phyloP scores from a whole-genome alignment of 2,113 vertebrate genomes.

The Tenrec ecaudatus region DNA sequence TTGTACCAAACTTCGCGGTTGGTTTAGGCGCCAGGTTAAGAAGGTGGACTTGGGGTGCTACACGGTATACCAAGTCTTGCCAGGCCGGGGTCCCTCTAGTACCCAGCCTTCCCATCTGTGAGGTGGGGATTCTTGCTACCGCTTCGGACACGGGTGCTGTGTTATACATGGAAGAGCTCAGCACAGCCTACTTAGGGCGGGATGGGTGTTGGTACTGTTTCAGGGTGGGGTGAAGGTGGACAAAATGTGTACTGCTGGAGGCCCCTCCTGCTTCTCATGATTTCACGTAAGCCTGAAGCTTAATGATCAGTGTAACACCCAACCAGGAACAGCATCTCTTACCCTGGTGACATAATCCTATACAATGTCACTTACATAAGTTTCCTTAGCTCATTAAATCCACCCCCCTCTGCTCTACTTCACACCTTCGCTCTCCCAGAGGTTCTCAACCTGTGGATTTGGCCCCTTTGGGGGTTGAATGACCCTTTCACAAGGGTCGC shows the following conservation, averaged over 20 bases:
- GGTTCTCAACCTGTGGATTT: no score
- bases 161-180: not conserved
- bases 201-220: not conserved
- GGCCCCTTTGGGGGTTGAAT: no score
- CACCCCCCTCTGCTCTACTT: conserved; percentile 60
- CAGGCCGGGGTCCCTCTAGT: not conserved
- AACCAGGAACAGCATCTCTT: conserved; percentile 51
- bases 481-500: no score
- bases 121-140: not conserved
- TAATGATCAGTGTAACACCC: conserved; percentile 55
- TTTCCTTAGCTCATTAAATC: conserved; percentile 64
- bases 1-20: not conserved
- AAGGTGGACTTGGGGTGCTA: not conserved
- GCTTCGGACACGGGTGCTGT: not conserved
- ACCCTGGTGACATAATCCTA: conserved; percentile 59
- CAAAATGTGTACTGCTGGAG: no score
- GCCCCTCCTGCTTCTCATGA: not conserved
- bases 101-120: conserved; percentile 2
- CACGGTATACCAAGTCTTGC: not conserved
- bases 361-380: conserved; percentile 72
- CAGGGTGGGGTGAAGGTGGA: not conserved
- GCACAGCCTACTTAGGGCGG: not conserved
- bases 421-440: conserved; percentile 46
- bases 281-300: conserved; percentile 48
- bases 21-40: not conserved